A percentile compares a stretch with the other conserved stretches of the same genome.
Conservation (phyloP, 2,113 vertebrate genomes). For the Strigops habroptila region DNA sequence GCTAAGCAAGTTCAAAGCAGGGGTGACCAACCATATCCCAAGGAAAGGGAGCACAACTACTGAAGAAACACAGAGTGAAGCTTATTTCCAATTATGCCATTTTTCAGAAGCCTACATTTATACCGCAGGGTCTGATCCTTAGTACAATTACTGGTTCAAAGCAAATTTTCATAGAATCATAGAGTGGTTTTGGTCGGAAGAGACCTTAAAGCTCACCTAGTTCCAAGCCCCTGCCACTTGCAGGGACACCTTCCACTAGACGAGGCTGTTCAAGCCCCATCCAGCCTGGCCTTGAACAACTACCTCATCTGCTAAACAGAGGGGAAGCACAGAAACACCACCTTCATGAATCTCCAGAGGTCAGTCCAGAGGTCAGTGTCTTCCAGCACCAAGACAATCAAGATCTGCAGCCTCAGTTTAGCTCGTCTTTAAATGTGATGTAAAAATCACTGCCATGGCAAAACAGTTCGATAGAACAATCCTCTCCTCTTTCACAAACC, state of each 20-base stretch:
- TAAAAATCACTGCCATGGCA: neutral
- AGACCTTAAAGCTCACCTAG: neutral
- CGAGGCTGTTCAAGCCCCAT: neutral
- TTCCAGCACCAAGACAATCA: neutral
- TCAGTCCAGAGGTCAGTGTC: neutral
- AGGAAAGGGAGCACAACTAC: neutral
- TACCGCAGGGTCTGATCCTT: neutral
- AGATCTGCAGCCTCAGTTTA: neutral
- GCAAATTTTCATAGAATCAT: neutral
- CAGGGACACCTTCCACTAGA: neutral
- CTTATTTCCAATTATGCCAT: neutral
- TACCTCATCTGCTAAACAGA: neutral
- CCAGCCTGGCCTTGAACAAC: neutral
- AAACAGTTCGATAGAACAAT: neutral
- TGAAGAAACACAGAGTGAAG: neutral
- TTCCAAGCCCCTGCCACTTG: neutral
- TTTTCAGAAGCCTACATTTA: neutral
- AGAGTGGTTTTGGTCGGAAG: neutral
- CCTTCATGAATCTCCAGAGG: neutral
- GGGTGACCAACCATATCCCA: neutral
- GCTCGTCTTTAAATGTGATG: neutral
- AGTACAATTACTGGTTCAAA: neutral
- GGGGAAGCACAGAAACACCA: neutral
- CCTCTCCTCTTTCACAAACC: neutral
- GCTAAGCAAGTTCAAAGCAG: neutral